Conservation (phyloP, 2,113 vertebrate genomes). For the Lepisosteus osseus region DNA sequence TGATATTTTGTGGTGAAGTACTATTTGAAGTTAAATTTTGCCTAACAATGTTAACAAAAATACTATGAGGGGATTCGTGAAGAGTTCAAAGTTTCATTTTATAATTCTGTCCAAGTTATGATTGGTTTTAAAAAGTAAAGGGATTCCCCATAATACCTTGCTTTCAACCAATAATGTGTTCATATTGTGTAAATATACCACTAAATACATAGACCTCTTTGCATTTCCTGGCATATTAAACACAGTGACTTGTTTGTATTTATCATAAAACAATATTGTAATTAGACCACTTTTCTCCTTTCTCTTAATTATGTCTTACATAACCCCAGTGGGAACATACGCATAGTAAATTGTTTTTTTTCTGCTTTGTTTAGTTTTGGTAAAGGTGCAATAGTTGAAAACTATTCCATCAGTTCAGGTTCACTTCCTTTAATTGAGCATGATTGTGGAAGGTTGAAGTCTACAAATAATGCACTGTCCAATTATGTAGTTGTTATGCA, state of each 20-base stretch:
- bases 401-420: neutral
- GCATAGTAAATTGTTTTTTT: neutral
- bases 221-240: slow-evolving; percentile 15
- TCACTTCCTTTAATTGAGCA: neutral
- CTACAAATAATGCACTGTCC: neutral
- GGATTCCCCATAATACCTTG: slow-evolving; percentile 35
- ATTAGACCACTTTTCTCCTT: slow-evolving; percentile 9
- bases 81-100: too few species aligned
- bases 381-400: neutral
- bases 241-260: slow-evolving; percentile 29
- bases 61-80: too few species aligned
- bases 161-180: slow-evolving; percentile 32
- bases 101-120: too few species aligned
- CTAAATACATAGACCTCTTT: slow-evolving; percentile 16
- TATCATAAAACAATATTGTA: neutral
- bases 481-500: neutral
- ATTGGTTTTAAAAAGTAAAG: too few species aligned
- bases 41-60: too few species aligned
- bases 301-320: slow-evolving; percentile 7
- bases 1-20: too few species aligned
- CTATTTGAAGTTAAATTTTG: too few species aligned
- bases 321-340: slow-evolving; percentile 11
- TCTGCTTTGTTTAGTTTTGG: slow-evolving; percentile 5
- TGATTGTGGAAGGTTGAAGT: neutral
- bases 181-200: slow-evolving; percentile 33